phyloP scores from a whole-genome alignment of 2,797 vertebrate species.

The Phaenicophaeus curvirostris region DNA sequence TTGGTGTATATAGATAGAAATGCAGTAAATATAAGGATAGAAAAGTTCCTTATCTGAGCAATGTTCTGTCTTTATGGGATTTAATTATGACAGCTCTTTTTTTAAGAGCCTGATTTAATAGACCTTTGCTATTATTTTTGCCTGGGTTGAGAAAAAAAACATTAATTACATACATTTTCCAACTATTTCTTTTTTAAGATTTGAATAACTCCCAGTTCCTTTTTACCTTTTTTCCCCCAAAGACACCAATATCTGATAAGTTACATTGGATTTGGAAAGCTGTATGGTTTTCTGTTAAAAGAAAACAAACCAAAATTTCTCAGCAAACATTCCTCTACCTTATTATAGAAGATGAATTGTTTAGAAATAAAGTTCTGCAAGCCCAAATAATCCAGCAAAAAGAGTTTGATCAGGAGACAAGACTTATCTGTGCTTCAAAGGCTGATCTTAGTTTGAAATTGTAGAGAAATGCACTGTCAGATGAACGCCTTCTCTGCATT shows the following conservation, averaged over 20 bases:
- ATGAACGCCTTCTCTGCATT: background rate
- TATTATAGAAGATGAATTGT: background rate
- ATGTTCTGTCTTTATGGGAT: background rate
- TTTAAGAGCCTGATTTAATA: background rate
- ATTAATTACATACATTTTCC: background rate
- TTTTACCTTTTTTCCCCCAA: background rate
- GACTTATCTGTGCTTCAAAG: background rate
- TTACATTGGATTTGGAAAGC: background rate
- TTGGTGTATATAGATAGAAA: background rate
- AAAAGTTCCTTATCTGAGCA: background rate
- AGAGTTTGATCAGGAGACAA: background rate
- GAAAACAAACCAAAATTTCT: background rate
- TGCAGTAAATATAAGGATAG: background rate
- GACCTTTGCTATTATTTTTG: background rate
- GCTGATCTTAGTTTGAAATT: constrained; percentile 8
- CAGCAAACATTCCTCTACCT: background rate
- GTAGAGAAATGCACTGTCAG: constrained; percentile 8
- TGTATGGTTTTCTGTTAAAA: background rate
- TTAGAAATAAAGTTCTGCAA: background rate
- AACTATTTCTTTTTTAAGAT: background rate
- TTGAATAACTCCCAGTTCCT: background rate
- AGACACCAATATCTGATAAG: background rate
- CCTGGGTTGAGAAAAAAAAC: background rate
- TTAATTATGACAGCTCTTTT: background rate
- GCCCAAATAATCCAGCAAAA: background rate